Evolutionary conservation across 2,888 invertebrate species (phyloP), one percentile per base, ranked within the genome.

Genomic region (Calliopum simillimum): DNA sequence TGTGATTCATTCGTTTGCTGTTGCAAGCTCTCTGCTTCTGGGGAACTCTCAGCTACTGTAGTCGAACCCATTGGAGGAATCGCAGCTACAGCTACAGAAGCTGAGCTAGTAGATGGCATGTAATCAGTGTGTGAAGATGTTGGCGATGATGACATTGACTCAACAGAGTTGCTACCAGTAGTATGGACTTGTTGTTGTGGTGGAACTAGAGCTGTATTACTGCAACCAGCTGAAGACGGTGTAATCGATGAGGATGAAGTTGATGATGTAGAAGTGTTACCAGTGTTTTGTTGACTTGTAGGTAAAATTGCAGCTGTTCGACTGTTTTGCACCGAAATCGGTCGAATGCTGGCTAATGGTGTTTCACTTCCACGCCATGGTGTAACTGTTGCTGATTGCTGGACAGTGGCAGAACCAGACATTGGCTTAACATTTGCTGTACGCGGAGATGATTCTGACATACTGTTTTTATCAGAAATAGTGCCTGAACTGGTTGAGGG

Each of bases 381-480:
- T n/a, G 88, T 89, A 51, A 90, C 89, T 4, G 90, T 85, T 0
- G 87, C 86, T 3, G 86, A 86, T 74, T 86, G 86, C 64, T 86
- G 86, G 0, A 82, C 82, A 0, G 83, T 83, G 64, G 85, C 81
- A 0, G 86, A 88, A 78, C 95, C 95, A 51, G 97, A 94, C 93
- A 97, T 95, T 0, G 97, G 97, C 84, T 96, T 95, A 55, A 97
- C 97, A 82, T 97, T 97, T 5, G 97, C 97, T 0, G 96, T 97
- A 0, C 93, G 91, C 1, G 90, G 89, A 2, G 78, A 78, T 3
- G 84, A 84, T 13, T 90, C 89, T 46, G 90, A 90, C 3, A 88
- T 88, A 13, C 88, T 88, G 3, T 88, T 86, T 79, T 90, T 90
- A 65, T 90, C 90, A 2, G 83, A 79, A 67, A 80, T 85, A 80